These are phyloP conservation scores for Ammodytes marinus DNA, from an alignment of 2,113 vertebrate genomes.

Conservation along the genomic window DNA sequence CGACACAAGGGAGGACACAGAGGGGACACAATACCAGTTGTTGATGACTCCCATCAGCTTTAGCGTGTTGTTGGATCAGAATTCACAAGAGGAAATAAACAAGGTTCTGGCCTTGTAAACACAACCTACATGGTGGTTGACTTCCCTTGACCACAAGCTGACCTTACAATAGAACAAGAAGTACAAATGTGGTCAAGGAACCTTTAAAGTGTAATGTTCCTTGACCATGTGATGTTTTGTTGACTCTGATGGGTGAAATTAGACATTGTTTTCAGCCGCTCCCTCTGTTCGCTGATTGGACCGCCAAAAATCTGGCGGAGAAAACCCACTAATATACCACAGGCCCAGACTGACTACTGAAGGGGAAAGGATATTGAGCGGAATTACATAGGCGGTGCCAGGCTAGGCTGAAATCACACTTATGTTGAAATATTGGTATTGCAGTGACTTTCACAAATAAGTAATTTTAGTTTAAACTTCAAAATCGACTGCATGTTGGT, in stretches of 20 bases:
- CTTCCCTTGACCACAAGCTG: neutral
- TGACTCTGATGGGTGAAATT: neutral
- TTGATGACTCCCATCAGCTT: conserved; percentile 19
- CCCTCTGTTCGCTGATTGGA: too few relatives aligned
- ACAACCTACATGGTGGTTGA: neutral
- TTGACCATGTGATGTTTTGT: neutral
- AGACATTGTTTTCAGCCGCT: too few relatives aligned
- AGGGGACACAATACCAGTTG: neutral
- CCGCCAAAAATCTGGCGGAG: too few relatives aligned
- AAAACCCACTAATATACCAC: too few relatives aligned
- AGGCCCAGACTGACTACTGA: too few relatives aligned
- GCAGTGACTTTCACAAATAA: neutral
- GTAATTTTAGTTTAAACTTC: neutral
- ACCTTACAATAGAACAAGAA: neutral
- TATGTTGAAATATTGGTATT: conserved; percentile 1
- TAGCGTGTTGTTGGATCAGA: conserved; percentile 12
- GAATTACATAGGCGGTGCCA: too few relatives aligned
- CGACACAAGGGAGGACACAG: conserved; percentile 8
- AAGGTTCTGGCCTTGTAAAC: conserved; percentile 9
- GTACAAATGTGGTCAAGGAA: neutral
- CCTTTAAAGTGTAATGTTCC: neutral
- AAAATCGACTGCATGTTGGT: neutral
- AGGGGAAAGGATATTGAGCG: too few relatives aligned
- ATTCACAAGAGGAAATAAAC: conserved; percentile 7
- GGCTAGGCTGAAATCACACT: neutral